These are phyloP conservation scores for Gonioctena quinquepunctata DNA, from an alignment of 1,140 invertebrate species.

Conservation along the genomic window DNA sequence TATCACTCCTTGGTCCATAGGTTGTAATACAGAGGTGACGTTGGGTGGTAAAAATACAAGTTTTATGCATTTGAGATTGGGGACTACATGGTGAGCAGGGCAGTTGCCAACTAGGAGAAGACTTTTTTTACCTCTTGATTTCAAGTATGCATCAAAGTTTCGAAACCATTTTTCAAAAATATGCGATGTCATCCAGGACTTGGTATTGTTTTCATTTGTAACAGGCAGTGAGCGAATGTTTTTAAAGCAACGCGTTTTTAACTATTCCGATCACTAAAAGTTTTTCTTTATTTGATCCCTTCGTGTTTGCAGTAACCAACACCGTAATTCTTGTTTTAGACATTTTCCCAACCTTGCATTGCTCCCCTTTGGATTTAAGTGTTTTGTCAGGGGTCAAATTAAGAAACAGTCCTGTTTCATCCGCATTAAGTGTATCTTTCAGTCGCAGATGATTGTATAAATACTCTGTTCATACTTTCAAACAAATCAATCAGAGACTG, in stretches of 20 bases:
- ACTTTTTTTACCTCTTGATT: constrained; percentile 24
- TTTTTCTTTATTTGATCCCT: constrained; percentile 53
- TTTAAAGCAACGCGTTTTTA: constrained; percentile 55
- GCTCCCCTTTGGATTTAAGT: constrained; percentile 43
- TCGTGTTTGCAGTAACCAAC: constrained; percentile 48
- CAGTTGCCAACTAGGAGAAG: constrained; percentile 34
- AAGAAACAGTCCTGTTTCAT: constrained; percentile 57
- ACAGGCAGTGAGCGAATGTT: constrained; percentile 44
- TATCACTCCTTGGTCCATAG: too few relatives aligned
- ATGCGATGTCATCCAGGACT: constrained; percentile 55
- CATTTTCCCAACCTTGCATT: constrained; percentile 50
- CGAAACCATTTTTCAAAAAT: constrained; percentile 25
- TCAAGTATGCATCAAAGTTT: constrained; percentile 26
- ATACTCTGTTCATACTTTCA: too few relatives aligned
- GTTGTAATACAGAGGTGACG: too few relatives aligned
- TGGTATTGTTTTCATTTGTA: constrained; percentile 49
- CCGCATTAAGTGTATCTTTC: constrained; percentile 51
- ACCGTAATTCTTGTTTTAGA: constrained; percentile 54
- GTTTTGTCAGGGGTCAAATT: constrained; percentile 52
- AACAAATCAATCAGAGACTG: too few relatives aligned
- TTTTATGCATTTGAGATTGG: too few relatives aligned
- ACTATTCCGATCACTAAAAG: constrained; percentile 50
- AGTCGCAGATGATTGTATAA: too few relatives aligned
- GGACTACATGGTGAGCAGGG: constrained; percentile 28
- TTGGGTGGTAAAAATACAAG: too few relatives aligned